These are phyloP conservation scores for Altica lythri DNA, from an alignment of 2,888 invertebrate genomes.

Conservation along the genomic window DNA sequence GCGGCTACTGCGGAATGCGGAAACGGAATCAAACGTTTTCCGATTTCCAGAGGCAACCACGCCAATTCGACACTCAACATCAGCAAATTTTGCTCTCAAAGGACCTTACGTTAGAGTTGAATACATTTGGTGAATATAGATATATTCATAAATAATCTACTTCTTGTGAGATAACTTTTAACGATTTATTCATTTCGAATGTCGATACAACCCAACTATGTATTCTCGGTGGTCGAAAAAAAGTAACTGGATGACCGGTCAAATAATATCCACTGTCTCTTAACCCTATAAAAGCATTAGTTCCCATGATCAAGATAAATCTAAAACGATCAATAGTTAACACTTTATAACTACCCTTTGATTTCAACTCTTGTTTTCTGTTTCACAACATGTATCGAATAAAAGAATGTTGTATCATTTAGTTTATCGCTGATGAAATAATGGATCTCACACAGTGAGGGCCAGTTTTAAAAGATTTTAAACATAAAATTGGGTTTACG, in stretches of 20 bases:
- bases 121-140: too few species aligned
- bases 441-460: conserved; percentile 40
- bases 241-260: too few species aligned
- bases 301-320: conserved; percentile 35
- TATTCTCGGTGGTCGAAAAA: too few species aligned
- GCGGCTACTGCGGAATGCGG: conserved; percentile 23
- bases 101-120: too few species aligned
- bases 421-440: conserved; percentile 47
- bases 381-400: conserved; percentile 32
- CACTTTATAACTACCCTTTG: conserved; percentile 48
- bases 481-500: too few species aligned
- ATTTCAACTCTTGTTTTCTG: conserved; percentile 38
- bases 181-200: too few species aligned
- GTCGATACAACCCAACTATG: too few species aligned
- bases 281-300: conserved; percentile 33
- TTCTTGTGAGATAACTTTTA: too few species aligned
- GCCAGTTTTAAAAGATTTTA: background rate
- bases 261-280: conserved; percentile 30
- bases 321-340: conserved; percentile 46
- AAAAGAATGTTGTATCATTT: conserved; percentile 49
- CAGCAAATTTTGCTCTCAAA: too few species aligned
- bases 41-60: conserved; percentile 14
- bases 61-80: too few species aligned
- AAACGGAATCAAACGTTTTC: conserved; percentile 14
- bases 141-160: too few species aligned